phyloP scores from a whole-genome alignment of 1,140 invertebrate genomes.

The Eciton burchellii region DNA sequence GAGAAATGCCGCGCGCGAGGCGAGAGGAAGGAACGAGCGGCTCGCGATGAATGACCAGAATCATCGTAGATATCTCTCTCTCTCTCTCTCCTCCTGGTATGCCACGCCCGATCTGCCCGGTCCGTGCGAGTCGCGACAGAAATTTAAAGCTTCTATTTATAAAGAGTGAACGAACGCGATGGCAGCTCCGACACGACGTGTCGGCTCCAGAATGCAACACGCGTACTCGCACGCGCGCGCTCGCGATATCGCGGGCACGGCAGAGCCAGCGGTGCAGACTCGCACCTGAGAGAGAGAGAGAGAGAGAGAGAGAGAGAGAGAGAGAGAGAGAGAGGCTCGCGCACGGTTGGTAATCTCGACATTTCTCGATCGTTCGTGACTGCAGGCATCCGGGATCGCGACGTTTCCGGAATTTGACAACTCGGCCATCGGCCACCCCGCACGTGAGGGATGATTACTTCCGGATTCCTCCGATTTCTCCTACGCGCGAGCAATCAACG shows the following conservation, averaged over 20 bases:
- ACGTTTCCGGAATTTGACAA: no score
- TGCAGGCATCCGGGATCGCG: no score
- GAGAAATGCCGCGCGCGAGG: slow-evolving; percentile 11
- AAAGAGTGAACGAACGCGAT: slow-evolving; percentile 80
- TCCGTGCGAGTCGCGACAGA: slow-evolving; percentile 64
- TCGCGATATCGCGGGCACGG: neutral
- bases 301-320: neutral
- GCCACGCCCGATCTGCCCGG: slow-evolving; percentile 78
- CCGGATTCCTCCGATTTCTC: neutral
- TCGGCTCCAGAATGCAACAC: slow-evolving; percentile 49
- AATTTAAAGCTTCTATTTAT: slow-evolving; percentile 79
- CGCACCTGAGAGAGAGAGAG: no score
- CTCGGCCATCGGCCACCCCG: no score
- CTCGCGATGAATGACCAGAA: slow-evolving; percentile 63
- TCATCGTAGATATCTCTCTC: slow-evolving; percentile 57
- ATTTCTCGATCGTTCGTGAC: no score
- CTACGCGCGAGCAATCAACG: neutral
- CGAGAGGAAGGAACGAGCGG: slow-evolving; percentile 57
- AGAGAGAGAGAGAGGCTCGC: neutral
- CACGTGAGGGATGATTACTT: neutral
- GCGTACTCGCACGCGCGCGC: neutral
- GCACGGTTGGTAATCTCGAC: no score
- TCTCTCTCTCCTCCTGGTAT: slow-evolving; percentile 44
- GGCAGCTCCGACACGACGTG: slow-evolving; percentile 60
- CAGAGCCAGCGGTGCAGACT: no score